Base-by-base conservation (phyloP, 2,888 invertebrate species). In the Drosophila lacicola region DNA sequence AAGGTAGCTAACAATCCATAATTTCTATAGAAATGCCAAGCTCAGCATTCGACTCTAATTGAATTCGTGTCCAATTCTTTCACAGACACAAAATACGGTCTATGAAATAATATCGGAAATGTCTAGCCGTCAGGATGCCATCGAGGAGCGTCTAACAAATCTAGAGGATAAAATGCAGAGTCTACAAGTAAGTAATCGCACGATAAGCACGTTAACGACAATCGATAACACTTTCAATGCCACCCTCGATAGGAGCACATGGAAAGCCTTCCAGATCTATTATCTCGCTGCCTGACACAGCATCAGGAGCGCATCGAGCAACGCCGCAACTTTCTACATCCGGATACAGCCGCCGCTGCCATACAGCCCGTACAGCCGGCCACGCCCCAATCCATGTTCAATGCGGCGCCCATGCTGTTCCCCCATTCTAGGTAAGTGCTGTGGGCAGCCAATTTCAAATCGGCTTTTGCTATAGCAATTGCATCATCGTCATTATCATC, bases 81-180 rank as follows among this genome's bases (percentile, higher is more conserved):
- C 61, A 45, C 95, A 99, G 99, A 99, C 98, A 79, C 98, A 99
- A 94, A 98, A 98, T 91, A 98, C 98, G 57, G 98, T 99, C 82
- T 99, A 99, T 93, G 99, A 99, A 94, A 96, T 99, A 90, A 98
- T 99, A 78, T 97, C 98, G 62, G 99, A 99, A 90, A 97, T 99
- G 96, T 98, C 98, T 91, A 95, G 96, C 70, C 95, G 98, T 58
- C 98, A 99, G 93, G 97, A 98, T 92, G 95, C 96, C 55, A 95
- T 99, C 83, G 99, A 99, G 93, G 98, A 98, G 93, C 95, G 98
- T 90, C 94, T 99, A 90, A 96, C 96, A 81, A 96, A 96, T 90
- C 95, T 99, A 92, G 99, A 99, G 94, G 98, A 98, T 91, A 98
- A 98, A 93, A 93, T 99, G 89, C 95, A 95, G 79, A 94, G 96